Evolutionary conservation across 2,113 vertebrate genomes (phyloP), one percentile per base, ranked within the genome.

Genomic region (Cottus gobio): DNA sequence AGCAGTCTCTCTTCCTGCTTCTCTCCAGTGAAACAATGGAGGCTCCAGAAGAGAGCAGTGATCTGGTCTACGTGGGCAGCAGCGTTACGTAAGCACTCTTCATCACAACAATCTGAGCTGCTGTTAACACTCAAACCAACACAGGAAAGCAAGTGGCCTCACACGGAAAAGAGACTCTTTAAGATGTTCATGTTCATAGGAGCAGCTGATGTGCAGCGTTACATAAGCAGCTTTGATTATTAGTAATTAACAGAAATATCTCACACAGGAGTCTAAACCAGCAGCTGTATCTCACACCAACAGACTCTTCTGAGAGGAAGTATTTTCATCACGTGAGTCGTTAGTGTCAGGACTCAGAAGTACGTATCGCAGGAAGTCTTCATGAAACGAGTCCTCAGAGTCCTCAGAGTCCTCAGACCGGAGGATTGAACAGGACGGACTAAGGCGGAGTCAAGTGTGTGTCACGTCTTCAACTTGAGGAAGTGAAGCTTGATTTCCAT

Each of bases 61-160:
- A 83, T 79, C 71, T 77, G 82, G 79, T 80, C 84, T 74, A 81
- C 80, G 89, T 87, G 89, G 85, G 89, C 75, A 77, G 85, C 48
- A 12, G 67, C 12, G 63, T 90, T 92, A 90, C 75, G 52, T 90
- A 88, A 92, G 20, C 37, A 7, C 44, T 42, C 72, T 7, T 57
- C 48, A 79, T 71, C 70, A 30, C 69, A 56, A 60, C 67, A 7
- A 71, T 68, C 71, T 67, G 75, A 69, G 79, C 58, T 34, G 75
- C 5, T 36, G 4, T 63, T 34, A 77, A 48, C n/a, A 56, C 39
- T 28, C 73, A 30, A 37, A 75, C n/a, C 18, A n/a, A 71, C 24
- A 44, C 18, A 6, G 16, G 3, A 12, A 56, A 26, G 16, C 5
- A 4, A 50, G 46, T 75, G 20, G 1, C 1, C 2, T 15, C 12